Evolutionary conservation across 2,113 vertebrate genomes (phyloP).

Genomic region (Clarias batrachus): DNA sequence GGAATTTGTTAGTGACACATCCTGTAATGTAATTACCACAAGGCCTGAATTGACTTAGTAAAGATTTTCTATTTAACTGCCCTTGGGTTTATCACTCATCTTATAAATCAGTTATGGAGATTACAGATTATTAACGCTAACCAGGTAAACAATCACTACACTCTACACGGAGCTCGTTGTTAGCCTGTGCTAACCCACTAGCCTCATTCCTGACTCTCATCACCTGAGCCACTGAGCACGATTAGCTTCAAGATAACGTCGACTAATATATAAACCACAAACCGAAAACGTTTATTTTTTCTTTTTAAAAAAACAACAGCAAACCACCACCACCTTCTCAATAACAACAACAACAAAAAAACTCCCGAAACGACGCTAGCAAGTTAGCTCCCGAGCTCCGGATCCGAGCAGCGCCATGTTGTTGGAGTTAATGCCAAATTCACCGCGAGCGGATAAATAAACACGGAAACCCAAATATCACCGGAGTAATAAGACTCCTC

Average conservation of each 20-base stretch:
- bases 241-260: background rate
- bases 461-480: slow-evolving; percentile 19
- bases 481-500: background rate
- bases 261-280: background rate
- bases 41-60: background rate
- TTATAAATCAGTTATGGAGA: background rate
- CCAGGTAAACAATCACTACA: background rate
- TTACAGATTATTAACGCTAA: background rate
- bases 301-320: background rate
- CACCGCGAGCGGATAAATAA: slow-evolving; percentile 33
- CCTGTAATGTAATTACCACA: too few species aligned
- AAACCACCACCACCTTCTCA: background rate
- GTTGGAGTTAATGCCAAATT: slow-evolving; percentile 34
- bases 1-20: background rate
- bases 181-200: slow-evolving; percentile 8
- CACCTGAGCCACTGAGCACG: background rate
- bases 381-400: background rate
- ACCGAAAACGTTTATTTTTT: background rate
- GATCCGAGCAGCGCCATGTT: slow-evolving; percentile 35
- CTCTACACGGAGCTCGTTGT: background rate
- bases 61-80: background rate
- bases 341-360: too few species aligned
- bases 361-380: background rate
- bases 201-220: background rate
- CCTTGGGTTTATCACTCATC: too few species aligned